Conservation (phyloP, 1,140 invertebrate species). For the Notospermus geniculatus region DNA sequence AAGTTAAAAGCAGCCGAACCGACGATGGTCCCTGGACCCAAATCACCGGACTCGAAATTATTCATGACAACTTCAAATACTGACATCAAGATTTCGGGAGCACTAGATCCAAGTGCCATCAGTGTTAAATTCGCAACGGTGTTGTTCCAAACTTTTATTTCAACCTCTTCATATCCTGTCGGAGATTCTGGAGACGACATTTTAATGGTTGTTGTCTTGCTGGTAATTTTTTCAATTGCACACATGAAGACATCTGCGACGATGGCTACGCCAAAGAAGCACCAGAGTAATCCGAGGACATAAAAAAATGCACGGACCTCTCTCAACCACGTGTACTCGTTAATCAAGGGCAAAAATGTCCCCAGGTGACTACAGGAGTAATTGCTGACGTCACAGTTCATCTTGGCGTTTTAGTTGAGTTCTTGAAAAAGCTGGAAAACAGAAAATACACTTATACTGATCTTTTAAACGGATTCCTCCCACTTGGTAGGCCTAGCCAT, state of each 20-base stretch:
- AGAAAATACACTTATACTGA: no score
- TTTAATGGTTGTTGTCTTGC: slow-evolving; percentile 62
- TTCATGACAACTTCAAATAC: slow-evolving; percentile 65
- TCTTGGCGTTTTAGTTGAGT: no score
- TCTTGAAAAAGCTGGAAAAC: no score
- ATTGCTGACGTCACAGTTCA: slow-evolving; percentile 24
- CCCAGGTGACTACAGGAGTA: slow-evolving; percentile 58
- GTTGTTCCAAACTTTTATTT: slow-evolving; percentile 63
- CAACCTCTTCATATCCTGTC: slow-evolving; percentile 33
- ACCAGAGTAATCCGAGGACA: slow-evolving; percentile 61
- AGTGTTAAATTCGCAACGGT: slow-evolving; percentile 70
- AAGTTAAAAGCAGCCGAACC: slow-evolving; percentile 69
- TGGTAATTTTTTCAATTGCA: slow-evolving; percentile 67
- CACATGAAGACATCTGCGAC: slow-evolving; percentile 66
- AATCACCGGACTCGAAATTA: slow-evolving; percentile 58
- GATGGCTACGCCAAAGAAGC: slow-evolving; percentile 62
- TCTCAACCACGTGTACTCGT: slow-evolving; percentile 60
- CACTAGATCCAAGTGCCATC: slow-evolving; percentile 68
- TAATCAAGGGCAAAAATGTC: slow-evolving; percentile 61
- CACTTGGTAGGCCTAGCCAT: no score
- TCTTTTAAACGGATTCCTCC: no score
- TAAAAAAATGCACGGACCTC: slow-evolving; percentile 59
- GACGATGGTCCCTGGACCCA: slow-evolving; percentile 69
- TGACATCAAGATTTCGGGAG: slow-evolving; percentile 67
- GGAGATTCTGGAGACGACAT: slow-evolving; percentile 40